Conservation (phyloP, 2,113 vertebrate genomes). For the Nymphicus hollandicus region DNA sequence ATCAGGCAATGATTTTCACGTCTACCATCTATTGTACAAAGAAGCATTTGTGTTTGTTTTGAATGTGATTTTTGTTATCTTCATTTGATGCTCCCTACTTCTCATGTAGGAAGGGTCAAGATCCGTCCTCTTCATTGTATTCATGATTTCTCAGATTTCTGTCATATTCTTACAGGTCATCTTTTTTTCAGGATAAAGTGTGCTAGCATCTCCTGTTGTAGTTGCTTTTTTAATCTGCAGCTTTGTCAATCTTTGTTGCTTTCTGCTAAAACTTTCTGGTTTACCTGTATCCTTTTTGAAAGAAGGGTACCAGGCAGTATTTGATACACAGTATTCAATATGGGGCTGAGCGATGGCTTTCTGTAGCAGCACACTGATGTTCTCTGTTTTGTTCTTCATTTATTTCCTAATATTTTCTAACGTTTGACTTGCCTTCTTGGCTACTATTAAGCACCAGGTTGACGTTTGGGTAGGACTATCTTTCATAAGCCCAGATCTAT, state of each 20-base stretch:
- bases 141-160: background rate
- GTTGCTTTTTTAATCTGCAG: background rate
- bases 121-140: background rate
- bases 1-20: background rate
- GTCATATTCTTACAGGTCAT: background rate
- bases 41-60: background rate
- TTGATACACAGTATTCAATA: background rate
- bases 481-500: constrained; percentile 20
- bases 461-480: constrained; percentile 38
- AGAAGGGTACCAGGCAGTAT: background rate
- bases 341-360: constrained; percentile 8
- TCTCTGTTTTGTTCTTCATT: constrained; percentile 20
- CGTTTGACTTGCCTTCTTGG: constrained; percentile 33
- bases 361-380: background rate
- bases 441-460: constrained; percentile 27
- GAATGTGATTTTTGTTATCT: background rate
- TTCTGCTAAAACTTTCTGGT: background rate
- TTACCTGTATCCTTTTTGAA: background rate
- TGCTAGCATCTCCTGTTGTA: background rate
- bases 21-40: background rate
- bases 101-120: background rate
- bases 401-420: constrained; percentile 40
- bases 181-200: background rate
- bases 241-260: background rate
- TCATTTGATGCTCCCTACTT: background rate